Base-by-base conservation (phyloP, 2,888 invertebrate species). In the Cacoxenus indagator region DNA sequence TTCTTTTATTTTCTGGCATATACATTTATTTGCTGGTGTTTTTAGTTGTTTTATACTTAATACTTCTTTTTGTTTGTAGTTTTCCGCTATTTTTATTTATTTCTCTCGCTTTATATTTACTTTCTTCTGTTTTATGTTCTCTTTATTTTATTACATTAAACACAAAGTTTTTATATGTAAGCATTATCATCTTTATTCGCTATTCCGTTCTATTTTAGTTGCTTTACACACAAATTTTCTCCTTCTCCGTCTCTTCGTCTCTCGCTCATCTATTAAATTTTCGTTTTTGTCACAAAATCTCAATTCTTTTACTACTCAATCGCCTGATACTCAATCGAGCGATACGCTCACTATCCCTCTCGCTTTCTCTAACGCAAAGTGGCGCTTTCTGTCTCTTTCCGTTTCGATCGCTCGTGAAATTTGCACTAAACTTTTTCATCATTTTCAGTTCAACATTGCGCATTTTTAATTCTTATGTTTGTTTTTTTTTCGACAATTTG, bases 1-100 rank as follows among this genome's bases (percentile, higher is more conserved):
- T 17, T 1, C 37, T 37, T 22, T 67, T 72, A 70, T 71, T 70
- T 71, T 73, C 69, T 76, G 73, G 71, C 70, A 76, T 72, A 74
- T 65, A 19, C 51, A 65, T 48, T 65, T 65, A 31, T 27, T 65
- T 65, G 48, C 14, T 29, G 17, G 26, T 48, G 17, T 45, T 68
- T 65, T 65, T 65, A 55, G 27, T 57, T 27, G 22, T 27, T 11
- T 27, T 51, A 19, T 48, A 9, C 9, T 29, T 71, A 62, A 43
- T 67, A 14, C 65, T 65, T 55, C 19, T 27, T 45, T 24, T 59
- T 26, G 17, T 64, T 51, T 45, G 24, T 26, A 11, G 26, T n/a
- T 59, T n/a, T 59, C 19, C 14, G 19, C 29, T 19, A 31, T 26
- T n/a, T 64, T 57, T 26, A 62, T 54, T 64, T 37, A 26, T 57